Evolutionary conservation across 2,113 vertebrate genomes (phyloP).

Genomic region (Serilophus lunatus): DNA sequence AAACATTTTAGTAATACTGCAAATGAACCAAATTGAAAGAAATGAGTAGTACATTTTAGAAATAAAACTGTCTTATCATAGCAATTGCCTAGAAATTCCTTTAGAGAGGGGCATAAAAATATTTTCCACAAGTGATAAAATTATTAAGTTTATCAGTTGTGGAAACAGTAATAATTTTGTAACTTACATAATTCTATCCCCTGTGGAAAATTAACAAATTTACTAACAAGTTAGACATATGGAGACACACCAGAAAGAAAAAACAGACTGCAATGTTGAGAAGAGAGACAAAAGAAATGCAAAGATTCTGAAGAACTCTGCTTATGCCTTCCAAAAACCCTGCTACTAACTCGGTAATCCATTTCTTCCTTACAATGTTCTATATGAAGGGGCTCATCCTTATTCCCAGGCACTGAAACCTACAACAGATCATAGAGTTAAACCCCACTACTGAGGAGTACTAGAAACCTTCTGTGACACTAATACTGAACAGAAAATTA

Average conservation of each 20-base stretch:
- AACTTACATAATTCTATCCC: too few relatives aligned
- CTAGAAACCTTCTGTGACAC: background rate
- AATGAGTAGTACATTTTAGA: background rate
- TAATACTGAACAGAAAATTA: conserved; percentile 45
- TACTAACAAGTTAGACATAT: background rate
- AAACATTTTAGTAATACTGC: background rate
- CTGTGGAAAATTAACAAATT: background rate
- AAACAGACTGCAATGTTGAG: background rate
- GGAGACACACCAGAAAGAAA: background rate
- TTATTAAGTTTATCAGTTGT: too few relatives aligned
- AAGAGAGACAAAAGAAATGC: background rate
- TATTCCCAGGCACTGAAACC: background rate
- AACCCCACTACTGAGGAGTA: background rate
- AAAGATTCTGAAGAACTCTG: background rate
- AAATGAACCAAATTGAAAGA: background rate
- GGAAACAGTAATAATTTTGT: too few relatives aligned
- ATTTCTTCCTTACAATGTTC: background rate
- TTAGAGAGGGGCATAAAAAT: background rate
- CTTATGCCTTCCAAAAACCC: background rate
- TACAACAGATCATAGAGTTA: background rate
- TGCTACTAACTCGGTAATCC: background rate
- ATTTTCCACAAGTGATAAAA: too few relatives aligned
- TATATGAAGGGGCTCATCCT: background rate
- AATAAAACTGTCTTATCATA: background rate
- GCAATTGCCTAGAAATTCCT: background rate